phyloP scores from a whole-genome alignment of 2,113 vertebrate genomes.

The Gallinago media region DNA sequence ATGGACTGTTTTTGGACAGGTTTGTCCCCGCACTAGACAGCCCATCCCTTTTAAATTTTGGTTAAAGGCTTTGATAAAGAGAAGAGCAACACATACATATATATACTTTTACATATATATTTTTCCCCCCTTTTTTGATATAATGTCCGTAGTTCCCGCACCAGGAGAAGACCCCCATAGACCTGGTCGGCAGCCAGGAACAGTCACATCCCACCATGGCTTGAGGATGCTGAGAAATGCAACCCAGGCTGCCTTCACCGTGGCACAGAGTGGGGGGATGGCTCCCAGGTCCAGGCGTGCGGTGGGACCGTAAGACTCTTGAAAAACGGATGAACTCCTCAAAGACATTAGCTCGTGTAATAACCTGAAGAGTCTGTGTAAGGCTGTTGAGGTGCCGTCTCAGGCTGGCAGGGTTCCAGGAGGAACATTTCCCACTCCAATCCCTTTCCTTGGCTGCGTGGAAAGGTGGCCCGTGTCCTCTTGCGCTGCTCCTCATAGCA shows the following conservation, averaged over 20 bases:
- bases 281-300: neutral
- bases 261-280: neutral
- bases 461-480: conserved; percentile 48
- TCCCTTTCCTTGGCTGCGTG: conserved; percentile 62
- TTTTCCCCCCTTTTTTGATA: neutral
- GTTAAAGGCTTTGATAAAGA: neutral
- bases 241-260: neutral
- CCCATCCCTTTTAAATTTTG: neutral
- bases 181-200: accelerated
- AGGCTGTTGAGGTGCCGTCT: conserved; percentile 77
- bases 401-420: conserved; percentile 66
- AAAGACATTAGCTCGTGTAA: conserved; percentile 64
- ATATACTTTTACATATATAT: neutral
- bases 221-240: neutral
- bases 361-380: conserved; percentile 78
- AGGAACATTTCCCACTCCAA: conserved; percentile 61
- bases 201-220: neutral
- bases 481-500: conserved; percentile 38
- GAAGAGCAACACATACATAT: conserved; percentile 23
- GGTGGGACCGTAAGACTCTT: neutral
- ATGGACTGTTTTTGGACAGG: neutral
- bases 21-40: neutral
- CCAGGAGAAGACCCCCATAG: neutral
- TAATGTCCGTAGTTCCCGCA: neutral
- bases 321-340: neutral